Percentiles rank a stretch among this genome's conserved stretches.
Conservation (phyloP, 2,113 vertebrate species). For the Ceyx melanurus region DNA sequence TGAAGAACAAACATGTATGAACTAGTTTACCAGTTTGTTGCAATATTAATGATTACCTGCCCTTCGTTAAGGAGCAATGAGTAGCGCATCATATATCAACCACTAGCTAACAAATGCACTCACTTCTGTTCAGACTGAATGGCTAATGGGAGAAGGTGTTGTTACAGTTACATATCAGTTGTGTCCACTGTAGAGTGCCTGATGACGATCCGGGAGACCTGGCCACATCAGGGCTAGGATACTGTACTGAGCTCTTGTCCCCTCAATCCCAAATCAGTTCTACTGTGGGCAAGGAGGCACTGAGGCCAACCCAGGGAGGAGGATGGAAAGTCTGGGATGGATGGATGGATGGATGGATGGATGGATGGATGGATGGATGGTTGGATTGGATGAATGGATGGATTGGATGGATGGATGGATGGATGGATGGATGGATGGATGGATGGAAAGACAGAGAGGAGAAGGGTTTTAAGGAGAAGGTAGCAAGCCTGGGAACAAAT, state of each 20-base stretch:
- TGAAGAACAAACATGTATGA: background rate
- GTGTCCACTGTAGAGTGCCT: background rate
- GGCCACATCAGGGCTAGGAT: accelerated
- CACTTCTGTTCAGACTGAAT: background rate
- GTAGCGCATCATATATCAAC: background rate
- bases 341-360: background rate
- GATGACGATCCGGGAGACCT: background rate
- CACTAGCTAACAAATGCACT: background rate
- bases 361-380: no score
- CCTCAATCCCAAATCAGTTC: background rate
- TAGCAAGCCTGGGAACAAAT: background rate
- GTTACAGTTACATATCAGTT: background rate
- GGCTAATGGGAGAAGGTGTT: background rate
- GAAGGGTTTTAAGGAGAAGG: background rate
- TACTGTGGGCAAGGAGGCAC: background rate
- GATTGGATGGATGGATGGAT: background rate
- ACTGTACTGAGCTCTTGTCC: background rate
- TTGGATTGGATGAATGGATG: background rate
- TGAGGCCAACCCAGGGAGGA: accelerated
- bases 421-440: background rate
- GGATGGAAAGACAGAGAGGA: background rate
- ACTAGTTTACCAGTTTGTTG: background rate
- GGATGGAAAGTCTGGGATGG: background rate
- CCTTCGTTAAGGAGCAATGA: accelerated
- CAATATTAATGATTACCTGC: conserved; percentile 17